Base-by-base conservation (phyloP, 2,888 invertebrate genomes). In the Perizoma affinitatum region DNA sequence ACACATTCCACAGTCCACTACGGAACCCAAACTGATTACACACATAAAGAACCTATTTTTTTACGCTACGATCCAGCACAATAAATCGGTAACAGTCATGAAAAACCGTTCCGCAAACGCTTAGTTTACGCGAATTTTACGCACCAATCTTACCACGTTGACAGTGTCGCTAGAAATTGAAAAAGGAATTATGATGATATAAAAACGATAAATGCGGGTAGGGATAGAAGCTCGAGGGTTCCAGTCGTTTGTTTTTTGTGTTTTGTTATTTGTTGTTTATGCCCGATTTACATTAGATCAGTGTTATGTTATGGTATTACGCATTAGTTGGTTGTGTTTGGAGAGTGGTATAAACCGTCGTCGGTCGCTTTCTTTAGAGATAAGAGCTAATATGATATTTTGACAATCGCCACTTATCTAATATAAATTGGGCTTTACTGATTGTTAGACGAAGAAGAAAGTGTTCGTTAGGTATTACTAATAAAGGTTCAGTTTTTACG, bases 11-110 rank as follows among this genome's bases (percentile, higher is more conserved):
- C 22, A 22, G 22, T 82, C 80, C 81, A 80, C 80, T 82, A 84
- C 90, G 22, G 22, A 87, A 87, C 84, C 84, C 83, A 81, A 84
- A 88, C 89, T 90, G 85, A 90, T 91, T 87, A 86, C 88, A 86
- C 85, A 85, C 86, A 88, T 90, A 90, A 90, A 90, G 86, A 83
- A 86, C 82, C 83, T 90, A 88, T 90, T 88, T 90, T 84, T 87
- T 87, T 87, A 87, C 86, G 87, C 85, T 88, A 79, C 82, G 83
- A 83, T 81, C 83, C 72, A 80, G 75, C 79, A 83, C 89, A 89
- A 90, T 22, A 22, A 22, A 90, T 84, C 79, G 81, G 86, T 86
- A 86, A 89, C 86, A 86, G 86, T 83, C 80, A 78, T 74, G 80
- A 79, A 82, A 81, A 86, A 88, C 85, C 82, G 84, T 79, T 84